Evolutionary conservation across 2,888 invertebrate species (phyloP).

Genomic region (Amblyjoppa fuscipennis): DNA sequence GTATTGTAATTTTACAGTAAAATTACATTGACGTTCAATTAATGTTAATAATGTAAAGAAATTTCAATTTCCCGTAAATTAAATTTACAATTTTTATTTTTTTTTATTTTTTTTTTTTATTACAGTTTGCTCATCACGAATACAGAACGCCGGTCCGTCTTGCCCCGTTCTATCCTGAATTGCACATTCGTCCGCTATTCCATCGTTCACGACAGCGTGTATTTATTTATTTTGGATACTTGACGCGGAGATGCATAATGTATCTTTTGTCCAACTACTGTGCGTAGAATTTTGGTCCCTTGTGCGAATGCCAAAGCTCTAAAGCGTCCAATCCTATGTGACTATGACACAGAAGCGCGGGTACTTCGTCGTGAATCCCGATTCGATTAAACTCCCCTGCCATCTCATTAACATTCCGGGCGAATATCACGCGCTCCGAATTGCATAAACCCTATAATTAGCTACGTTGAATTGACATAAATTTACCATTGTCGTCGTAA

Average conservation of each 20-base stretch:
- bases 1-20: too few species aligned
- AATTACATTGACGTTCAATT: too few species aligned
- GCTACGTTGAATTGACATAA: neutral
- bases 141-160: too few species aligned
- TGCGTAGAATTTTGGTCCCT: neutral
- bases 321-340: neutral
- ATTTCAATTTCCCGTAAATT: too few species aligned
- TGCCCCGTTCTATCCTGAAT: too few species aligned
- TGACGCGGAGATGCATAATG: neutral
- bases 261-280: neutral
- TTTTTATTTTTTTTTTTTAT: too few species aligned
- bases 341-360: neutral
- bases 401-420: neutral
- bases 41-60: too few species aligned
- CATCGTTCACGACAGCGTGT: neutral
- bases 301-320: neutral
- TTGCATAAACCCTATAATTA: neutral
- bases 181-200: neutral
- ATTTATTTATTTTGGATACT: neutral
- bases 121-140: too few species aligned
- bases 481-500: neutral
- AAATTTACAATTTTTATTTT: too few species aligned
- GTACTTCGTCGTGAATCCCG: neutral
- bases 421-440: constrained; percentile 1
- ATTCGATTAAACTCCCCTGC: neutral